Percentiles rank a stretch among this genome's conserved stretches.
Conservation (phyloP, 1,140 invertebrate genomes). For the Hypsibius dujardini region DNA sequence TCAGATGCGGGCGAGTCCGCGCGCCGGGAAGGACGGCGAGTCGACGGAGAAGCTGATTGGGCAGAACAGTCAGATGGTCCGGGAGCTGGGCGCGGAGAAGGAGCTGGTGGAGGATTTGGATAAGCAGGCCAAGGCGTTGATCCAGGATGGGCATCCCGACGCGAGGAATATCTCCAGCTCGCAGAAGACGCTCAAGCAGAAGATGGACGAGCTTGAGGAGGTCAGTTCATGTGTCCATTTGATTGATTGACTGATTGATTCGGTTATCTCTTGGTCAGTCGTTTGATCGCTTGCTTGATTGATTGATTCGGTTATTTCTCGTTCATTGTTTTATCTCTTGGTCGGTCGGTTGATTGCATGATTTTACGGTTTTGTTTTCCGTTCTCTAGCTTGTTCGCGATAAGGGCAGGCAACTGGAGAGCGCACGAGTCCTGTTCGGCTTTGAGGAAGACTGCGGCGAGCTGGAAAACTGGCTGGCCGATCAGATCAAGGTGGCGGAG, state of each 20-base stretch:
- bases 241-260: too few relatives aligned
- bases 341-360: too few relatives aligned
- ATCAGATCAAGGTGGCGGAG: constrained; percentile 59
- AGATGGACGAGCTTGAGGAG: background rate
- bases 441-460: constrained; percentile 51
- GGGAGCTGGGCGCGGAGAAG: background rate
- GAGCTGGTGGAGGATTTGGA: background rate
- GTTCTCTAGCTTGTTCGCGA: constrained; percentile 25
- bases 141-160: constrained; percentile 19
- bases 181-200: background rate
- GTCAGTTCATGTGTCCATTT: background rate
- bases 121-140: background rate
- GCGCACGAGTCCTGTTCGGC: background rate
- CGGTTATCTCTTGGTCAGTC: too few relatives aligned
- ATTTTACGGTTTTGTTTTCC: constrained; percentile 14
- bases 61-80: background rate
- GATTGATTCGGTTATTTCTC: too few relatives aligned
- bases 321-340: too few relatives aligned
- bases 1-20: background rate
- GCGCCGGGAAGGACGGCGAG: background rate
- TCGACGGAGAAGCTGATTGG: background rate
- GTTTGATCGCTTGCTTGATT: too few relatives aligned
- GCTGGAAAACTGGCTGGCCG: constrained; percentile 75
- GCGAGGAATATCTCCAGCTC: background rate
- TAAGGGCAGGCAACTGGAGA: constrained; percentile 23